phyloP scores from a whole-genome alignment of 2,888 invertebrate species.

The Pheosia gnoma region DNA sequence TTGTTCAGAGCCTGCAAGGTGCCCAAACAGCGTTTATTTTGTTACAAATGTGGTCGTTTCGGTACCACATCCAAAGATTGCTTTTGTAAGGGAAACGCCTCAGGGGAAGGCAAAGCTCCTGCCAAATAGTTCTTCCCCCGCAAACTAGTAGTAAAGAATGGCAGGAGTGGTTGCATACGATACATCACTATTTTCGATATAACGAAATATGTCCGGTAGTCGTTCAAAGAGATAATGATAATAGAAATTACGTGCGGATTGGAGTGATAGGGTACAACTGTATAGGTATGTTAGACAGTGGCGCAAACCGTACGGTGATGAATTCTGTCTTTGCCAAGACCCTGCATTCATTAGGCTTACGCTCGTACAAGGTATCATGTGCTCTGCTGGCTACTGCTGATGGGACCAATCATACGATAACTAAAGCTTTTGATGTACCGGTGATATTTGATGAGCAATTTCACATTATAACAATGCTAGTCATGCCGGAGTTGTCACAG shows the following conservation, averaged over 20 bases:
- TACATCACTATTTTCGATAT: constrained; percentile 6
- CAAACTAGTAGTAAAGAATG: constrained; percentile 12
- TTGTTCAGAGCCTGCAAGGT: constrained; percentile 13
- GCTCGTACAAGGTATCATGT: neutral
- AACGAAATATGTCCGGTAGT: constrained; percentile 6
- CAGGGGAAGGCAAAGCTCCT: constrained; percentile 14
- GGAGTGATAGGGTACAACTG: constrained; percentile 5
- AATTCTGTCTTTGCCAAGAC: constrained; percentile 3
- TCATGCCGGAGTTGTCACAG: constrained; percentile 5
- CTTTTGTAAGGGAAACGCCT: constrained; percentile 6
- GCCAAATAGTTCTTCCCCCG: constrained; percentile 11
- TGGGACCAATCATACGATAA: constrained; percentile 1
- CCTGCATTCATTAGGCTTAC: constrained; percentile 1
- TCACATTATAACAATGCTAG: constrained; percentile 6
- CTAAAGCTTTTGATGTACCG: constrained; percentile 1
- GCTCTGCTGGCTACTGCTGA: constrained; percentile 7
- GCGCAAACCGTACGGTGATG: constrained; percentile 4
- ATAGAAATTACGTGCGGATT: constrained; percentile 4
- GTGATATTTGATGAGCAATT: constrained; percentile 6
- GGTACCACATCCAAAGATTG: constrained; percentile 2
- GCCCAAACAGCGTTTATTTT: constrained; percentile 15
- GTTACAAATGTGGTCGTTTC: constrained; percentile 14
- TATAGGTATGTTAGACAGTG: constrained; percentile 3
- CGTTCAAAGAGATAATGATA: constrained; percentile 6
- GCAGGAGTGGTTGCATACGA: constrained; percentile 18